Base-by-base conservation (phyloP, 2,797 vertebrate genomes). In the Parambassis ranga region DNA sequence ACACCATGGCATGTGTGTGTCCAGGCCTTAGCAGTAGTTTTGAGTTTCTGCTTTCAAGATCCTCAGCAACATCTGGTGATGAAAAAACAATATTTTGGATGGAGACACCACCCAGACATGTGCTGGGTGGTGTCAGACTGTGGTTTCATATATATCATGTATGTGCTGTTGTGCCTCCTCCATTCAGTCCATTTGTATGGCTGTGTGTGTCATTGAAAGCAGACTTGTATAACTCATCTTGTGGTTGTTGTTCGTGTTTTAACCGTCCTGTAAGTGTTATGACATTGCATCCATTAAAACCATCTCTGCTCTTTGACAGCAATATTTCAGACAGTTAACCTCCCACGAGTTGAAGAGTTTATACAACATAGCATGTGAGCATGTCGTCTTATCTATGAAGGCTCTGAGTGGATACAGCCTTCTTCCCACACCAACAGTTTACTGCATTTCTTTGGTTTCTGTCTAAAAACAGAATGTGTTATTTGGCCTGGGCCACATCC, bases 401-500 rank as follows among this genome's bases (percentile, higher is more conserved):
- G 16, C 26, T 10, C 33, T 15, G 3, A 32, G 23, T 26, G 47
- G 49, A 10, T 43, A 64, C 63, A 15, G 55, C 46, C 53, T 41
- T 59, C 65, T 36, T 77, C 49, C 65, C 50, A 59, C 7, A 4
- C 8, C 32, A 6, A 8, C 31, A 10, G 38, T 66, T 72, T 73
- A 36, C 53, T 60, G 61, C 76, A 75, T 84, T 75, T 77, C 53
- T 84, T 83, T 78, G 81, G 78, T 49, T 32, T 20, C 10, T 27
- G 41, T 84, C 75, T 70, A 79, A 85, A 90, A 89, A 42, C 60
- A 71, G 70, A 80, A 73, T 11, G 72, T 78, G 65, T 71, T 49
- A 69, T 84, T 87, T 75, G 71, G 50, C 50, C 53, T 48, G 38
- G 15, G 57, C 81, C 48, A 14, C 67, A 52, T 67, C 64, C 65